Evolutionary conservation across 2,888 invertebrate species (phyloP), one percentile per base, ranked within the genome.

Genomic region (Pediacus dermestoides): DNA sequence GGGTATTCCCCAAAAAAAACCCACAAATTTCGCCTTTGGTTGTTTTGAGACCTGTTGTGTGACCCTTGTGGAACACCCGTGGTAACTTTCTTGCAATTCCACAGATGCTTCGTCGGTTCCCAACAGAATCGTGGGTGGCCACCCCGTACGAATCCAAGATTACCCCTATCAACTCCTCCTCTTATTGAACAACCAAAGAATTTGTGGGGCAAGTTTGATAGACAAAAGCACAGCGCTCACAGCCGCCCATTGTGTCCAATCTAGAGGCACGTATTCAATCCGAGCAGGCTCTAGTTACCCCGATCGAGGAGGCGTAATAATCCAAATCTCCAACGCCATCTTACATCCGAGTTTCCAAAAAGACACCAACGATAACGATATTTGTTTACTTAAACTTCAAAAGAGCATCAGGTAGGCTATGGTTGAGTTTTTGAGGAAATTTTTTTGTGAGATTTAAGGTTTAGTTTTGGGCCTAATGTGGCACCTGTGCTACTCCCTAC

Each of bases 151-250:
- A 12, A 28, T 28, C 3, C 8, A 11, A 11, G 28, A 28, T n/a
- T 28, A 13, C 10, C 12, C 28, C n/a, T 28, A 28, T 14, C 28
- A 28, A 28, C 13, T 28, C 3, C 12, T 28, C 3, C 14, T 28
- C 8, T 14, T 3, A 13, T 13, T 13, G 3, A 35, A 46, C 6
- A 42, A 23, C 1, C 9, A 9, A 7, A 44, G 28, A 2, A 48
- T 53, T 12, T 57, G 56, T 21, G 56, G 56, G 2, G 56, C 49
- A 15, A 44, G 40, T 8, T 18, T 57, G 10, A 41, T 57, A 25
- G 44, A 38, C 23, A 16, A 38, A 8, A 34, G 37, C 7, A 35
- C 16, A 4, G 53, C 42, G 9, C 34, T 57, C 10, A 42, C 54
- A 8, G 56, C 52, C 8, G 49, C 53, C 9, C 56, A 57, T 23